Base-by-base conservation (phyloP, 2,113 vertebrate genomes). In the Proteles cristata region DNA sequence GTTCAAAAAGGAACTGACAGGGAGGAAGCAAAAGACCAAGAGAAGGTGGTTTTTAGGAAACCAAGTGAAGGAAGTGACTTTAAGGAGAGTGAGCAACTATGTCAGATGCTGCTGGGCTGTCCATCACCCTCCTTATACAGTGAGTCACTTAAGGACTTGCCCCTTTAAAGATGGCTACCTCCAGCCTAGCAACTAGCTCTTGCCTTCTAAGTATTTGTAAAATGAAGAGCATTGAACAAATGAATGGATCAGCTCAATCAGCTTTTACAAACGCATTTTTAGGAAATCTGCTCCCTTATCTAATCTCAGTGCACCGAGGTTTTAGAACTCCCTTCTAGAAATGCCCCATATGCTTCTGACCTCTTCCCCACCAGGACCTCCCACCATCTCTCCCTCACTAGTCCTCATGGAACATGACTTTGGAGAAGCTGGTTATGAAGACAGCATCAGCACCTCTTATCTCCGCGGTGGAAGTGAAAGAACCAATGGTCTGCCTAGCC, bases 361-460 rank as follows among this genome's bases (percentile, higher is more conserved):
- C 6, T 28, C 21, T 50, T 74, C 39, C 16, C 17, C 39, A 15
- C 4, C 0, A 1, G 26, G 25, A 10, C 48, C 71, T 23, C 31
- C 39, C 39, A 17, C 19, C 23, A 6, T 65, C 17, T 11, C 8
- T 2, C 25, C 25, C 16, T 1, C 1, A 25, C 16, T 11, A 10
- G 63, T n/a, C 33, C 7, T 35, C 10, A 26, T 2, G 28, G 26
- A 50, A 6, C 39, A 10, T 17, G 77, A 21, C 33, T 96, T 69
- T 63, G n/a, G 45, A 26, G 35, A 71, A 55, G 63, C 58, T 19
- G 66, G 21, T 15, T 39, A 2, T 19, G 28, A 19, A 83, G 39
- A 77, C 11, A 25, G 3, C 45, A 1, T 86, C 80, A 81, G 19
- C 7, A 23, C 5, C 26, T 7, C 4, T 48, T 14, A 77, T 15